These are phyloP conservation scores for Lutjanus campechanus DNA, from an alignment of 2,797 vertebrate genomes.

Conservation along the genomic window DNA sequence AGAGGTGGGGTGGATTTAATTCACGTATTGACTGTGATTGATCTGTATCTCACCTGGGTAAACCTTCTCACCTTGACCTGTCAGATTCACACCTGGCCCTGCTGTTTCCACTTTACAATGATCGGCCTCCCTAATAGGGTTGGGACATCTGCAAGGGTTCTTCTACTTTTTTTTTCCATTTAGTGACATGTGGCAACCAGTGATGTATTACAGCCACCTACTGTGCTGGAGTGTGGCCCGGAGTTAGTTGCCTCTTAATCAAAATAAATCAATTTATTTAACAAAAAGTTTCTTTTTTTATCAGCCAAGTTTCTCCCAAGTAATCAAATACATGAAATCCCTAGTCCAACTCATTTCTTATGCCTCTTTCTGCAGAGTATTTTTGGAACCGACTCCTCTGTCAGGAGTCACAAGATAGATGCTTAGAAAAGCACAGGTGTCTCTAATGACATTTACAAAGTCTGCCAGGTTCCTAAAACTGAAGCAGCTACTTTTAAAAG, in stretches of 20 bases:
- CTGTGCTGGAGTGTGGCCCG: not conserved
- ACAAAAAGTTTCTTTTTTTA: not conserved
- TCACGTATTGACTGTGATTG: not conserved
- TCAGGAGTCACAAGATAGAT: slow-evolving; percentile 1
- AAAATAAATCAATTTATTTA: not conserved
- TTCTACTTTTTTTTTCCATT: not conserved
- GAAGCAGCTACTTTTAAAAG: not conserved
- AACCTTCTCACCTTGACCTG: not conserved
- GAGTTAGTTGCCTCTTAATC: not conserved
- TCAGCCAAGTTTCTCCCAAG: not conserved
- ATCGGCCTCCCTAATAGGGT: not conserved
- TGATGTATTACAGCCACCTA: not conserved
- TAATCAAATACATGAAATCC: not conserved
- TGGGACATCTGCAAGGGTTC: not conserved
- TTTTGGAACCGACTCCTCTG: not conserved
- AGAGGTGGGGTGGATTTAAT: not conserved
- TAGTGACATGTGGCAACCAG: not conserved
- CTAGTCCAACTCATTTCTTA: not conserved
- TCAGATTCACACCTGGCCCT: not conserved
- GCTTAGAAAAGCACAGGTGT: not conserved
- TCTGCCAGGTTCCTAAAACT: not conserved
- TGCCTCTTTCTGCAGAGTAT: not conserved
- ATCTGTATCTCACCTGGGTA: not conserved
- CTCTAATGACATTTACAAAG: not conserved
- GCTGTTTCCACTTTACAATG: not conserved